Base-by-base conservation (phyloP, 2,888 invertebrate species). In the Ectemnius continuus region DNA sequence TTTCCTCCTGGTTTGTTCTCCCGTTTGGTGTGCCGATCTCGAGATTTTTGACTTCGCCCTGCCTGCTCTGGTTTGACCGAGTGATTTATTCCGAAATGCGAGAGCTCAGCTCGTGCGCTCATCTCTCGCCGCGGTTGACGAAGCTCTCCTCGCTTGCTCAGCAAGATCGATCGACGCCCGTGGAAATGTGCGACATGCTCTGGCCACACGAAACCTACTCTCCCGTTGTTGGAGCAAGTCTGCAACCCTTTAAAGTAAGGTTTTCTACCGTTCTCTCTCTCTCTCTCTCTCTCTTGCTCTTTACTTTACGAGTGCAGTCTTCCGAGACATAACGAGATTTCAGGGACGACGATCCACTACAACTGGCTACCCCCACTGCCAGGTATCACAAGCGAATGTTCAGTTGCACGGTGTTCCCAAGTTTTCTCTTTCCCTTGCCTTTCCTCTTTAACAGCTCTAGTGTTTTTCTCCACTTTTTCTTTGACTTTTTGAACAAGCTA, bases 391-490 rank as follows among this genome's bases (percentile, higher is more conserved):
- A 82, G 75, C 75, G 82, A 70, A 82, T 84, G 80, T 82, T 84
- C 80, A 86, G 79, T 82, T 89, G 89, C 89, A 89, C 89, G 89
- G 86, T 88, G 86, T 89, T 89, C 76, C 78, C 77, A 73, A 78
- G 80, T 86, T 79, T 65, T 66, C 74, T 78, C 80, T 67, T 70
- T 45, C 62, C 73, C 58, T 47, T 66, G 63, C 65, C 70, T 48
- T 78, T 63, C 60, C n/a, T 71, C 72, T 60, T 73, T 71, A 75
- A 76, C 69, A 75, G 63, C 14, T 67, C 61, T 23, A 8, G 46
- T 61, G 36, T 62, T 57, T 36, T 13, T 61, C 66, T 36, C 56
- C 65, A 57, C 36, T 52, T 60, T 45, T 18, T 58, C 36, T 57
- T 13, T 70, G 16, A 36, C 66, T 45, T 68, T 52, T 70, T 45